Evolutionary conservation across 2,113 vertebrate species (phyloP).

Genomic region (Calidris pugnax): DNA sequence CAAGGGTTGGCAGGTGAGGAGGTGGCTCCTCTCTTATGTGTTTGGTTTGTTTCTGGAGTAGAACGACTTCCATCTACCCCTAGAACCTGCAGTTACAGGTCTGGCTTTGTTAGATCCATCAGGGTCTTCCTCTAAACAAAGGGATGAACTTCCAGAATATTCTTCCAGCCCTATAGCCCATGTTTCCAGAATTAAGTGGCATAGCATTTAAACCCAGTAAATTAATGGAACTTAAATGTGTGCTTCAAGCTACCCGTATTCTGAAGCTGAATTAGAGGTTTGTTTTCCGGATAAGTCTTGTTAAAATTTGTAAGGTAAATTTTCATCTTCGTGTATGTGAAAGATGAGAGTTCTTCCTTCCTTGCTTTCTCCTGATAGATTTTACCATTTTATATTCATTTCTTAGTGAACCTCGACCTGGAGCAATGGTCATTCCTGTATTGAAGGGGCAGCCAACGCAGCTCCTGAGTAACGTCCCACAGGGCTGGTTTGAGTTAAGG

Average conservation of each 20-base stretch:
- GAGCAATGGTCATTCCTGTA: constrained; percentile 23
- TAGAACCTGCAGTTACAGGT: not conserved
- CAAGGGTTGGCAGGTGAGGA: not conserved
- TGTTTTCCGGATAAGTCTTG: constrained; percentile 1
- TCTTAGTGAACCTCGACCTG: constrained; percentile 27
- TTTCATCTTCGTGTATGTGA: not conserved
- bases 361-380: not conserved
- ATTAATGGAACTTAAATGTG: not conserved
- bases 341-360: not conserved
- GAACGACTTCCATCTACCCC: not conserved
- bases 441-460: not conserved
- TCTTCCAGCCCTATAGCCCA: not conserved
- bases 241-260: not conserved
- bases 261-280: not conserved
- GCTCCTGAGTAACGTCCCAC: constrained; percentile 17
- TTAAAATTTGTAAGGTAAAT: constrained; percentile 10
- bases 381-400: constrained; percentile 29
- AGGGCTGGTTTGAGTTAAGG: not conserved
- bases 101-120: not conserved
- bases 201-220: not conserved
- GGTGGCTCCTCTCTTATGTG: not conserved
- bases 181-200: not conserved
- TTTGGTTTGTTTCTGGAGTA: not conserved
- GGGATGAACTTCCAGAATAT: not conserved
- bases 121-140: not conserved